These are phyloP conservation scores for Sminthurides aquaticus DNA, from an alignment of 2,888 invertebrate species.

Conservation along the genomic window DNA sequence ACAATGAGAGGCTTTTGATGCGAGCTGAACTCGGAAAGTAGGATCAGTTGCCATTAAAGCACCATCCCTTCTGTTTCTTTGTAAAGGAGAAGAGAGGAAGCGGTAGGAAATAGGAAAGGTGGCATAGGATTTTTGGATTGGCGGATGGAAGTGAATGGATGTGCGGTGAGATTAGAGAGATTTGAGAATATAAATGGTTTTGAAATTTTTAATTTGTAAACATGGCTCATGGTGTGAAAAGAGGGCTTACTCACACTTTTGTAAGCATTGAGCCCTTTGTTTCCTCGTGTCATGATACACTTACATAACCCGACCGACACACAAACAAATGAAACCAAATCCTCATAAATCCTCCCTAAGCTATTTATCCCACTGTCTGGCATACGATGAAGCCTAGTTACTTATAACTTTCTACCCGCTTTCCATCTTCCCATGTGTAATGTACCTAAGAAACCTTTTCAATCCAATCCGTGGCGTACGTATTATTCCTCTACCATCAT, in stretches of 20 bases:
- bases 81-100: too few species aligned
- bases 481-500: not conserved
- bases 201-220: conserved; percentile 7
- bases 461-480: too few species aligned
- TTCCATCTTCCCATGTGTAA: not conserved
- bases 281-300: conserved; percentile 7
- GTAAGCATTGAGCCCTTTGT: not conserved
- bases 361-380: conserved; percentile 4
- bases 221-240: not conserved
- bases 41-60: too few species aligned
- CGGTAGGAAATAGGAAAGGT: too few species aligned
- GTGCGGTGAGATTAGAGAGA: not conserved
- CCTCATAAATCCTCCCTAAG: conserved; percentile 1
- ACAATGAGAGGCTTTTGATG: too few species aligned
- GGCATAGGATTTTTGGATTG: too few species aligned
- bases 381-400: not conserved
- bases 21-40: too few species aligned
- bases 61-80: too few species aligned
- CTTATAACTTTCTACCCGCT: not conserved
- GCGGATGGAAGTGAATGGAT: not conserved
- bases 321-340: conserved; percentile 5
- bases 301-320: conserved; percentile 3
- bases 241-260: not conserved
- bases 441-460: too few species aligned
- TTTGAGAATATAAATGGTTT: not conserved